Evolutionary conservation across 2,797 vertebrate genomes (phyloP).

Genomic region (Pseudochirops cupreus): DNA sequence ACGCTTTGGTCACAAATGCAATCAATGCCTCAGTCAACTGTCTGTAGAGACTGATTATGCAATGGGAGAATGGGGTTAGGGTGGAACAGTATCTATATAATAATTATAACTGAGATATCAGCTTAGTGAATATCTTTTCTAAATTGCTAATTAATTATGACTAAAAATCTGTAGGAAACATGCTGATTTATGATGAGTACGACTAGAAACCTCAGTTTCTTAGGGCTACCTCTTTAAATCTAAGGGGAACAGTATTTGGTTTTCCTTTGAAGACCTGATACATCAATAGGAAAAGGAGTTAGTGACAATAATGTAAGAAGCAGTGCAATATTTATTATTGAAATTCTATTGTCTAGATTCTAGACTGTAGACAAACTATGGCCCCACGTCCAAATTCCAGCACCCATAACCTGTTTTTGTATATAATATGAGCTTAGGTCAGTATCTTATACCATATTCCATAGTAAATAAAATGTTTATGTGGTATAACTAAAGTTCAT

Average conservation of each 20-base stretch:
- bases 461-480: not conserved
- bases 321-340: not conserved
- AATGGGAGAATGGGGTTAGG: not conserved
- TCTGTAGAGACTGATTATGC: not conserved
- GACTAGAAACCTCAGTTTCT: not conserved
- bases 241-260: not conserved
- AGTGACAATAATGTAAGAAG: not conserved
- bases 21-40: not conserved
- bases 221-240: not conserved
- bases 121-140: not conserved
- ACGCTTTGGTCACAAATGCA: not conserved
- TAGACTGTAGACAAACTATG: not conserved
- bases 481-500: not conserved
- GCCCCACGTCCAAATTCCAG: not conserved
- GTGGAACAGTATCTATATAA: not conserved
- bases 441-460: not conserved
- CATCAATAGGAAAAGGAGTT: not conserved
- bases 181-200: not conserved
- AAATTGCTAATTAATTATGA: not conserved
- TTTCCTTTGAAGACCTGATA: accelerated
- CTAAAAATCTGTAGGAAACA: not conserved
- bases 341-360: not conserved
- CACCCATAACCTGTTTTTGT: not conserved
- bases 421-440: not conserved
- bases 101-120: not conserved